Conservation (phyloP, 2,113 vertebrate species). For the Thunnus maccoyii region DNA sequence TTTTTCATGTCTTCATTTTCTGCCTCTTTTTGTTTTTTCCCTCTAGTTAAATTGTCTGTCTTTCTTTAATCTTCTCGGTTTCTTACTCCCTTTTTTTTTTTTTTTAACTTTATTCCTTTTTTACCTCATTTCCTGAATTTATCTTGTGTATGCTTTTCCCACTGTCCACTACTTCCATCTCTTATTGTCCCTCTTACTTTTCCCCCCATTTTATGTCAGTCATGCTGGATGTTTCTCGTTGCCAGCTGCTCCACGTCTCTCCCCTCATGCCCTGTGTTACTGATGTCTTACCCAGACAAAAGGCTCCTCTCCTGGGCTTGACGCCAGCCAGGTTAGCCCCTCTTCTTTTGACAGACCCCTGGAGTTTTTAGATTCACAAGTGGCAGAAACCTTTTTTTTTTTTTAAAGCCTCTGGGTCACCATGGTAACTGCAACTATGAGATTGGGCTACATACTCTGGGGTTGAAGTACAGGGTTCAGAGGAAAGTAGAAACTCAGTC, state of each 20-base stretch:
- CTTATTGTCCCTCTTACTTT: slow-evolving; percentile 46
- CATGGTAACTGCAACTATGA: slow-evolving; percentile 38
- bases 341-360: slow-evolving; percentile 62
- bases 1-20: slow-evolving; percentile 36
- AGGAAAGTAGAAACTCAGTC: slow-evolving; percentile 13
- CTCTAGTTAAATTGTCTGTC: slow-evolving; percentile 18
- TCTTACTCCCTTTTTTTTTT: not conserved
- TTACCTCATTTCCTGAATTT: slow-evolving; percentile 23
- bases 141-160: slow-evolving; percentile 75
- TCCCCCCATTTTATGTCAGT: slow-evolving; percentile 58
- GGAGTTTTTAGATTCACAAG: slow-evolving; percentile 70
- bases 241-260: slow-evolving; percentile 60
- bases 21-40: not conserved
- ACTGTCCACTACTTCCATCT: slow-evolving; percentile 56
- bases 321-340: slow-evolving; percentile 76
- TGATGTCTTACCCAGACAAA: slow-evolving; percentile 75
- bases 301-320: slow-evolving; percentile 68
- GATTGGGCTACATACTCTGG: slow-evolving; percentile 24
- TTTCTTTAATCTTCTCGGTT: slow-evolving; percentile 22
- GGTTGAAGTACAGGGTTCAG: slow-evolving; percentile 30
- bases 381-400: slow-evolving; percentile 52
- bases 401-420: slow-evolving; percentile 23
- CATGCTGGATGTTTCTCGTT: slow-evolving; percentile 58
- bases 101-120: not conserved
- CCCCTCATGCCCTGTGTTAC: slow-evolving; percentile 60